Percentiles rank a stretch among this genome's conserved stretches.
Evolutionary conservation across 2,888 invertebrate genomes (phyloP).

Genomic region (Sarcophaga carnaria): DNA sequence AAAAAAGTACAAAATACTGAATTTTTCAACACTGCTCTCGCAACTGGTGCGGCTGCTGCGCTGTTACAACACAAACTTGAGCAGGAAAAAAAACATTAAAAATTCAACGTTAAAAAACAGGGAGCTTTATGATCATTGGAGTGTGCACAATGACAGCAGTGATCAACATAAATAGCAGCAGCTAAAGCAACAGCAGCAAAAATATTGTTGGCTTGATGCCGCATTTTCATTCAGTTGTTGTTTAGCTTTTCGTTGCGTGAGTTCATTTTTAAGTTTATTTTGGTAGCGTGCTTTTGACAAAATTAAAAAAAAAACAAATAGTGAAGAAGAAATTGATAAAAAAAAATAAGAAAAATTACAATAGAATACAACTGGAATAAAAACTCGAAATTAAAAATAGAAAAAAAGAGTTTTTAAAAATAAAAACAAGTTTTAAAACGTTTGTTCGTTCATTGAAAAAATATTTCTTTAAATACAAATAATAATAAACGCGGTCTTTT

Average conservation of each 20-base stretch:
- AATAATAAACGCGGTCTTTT: conserved; percentile 41
- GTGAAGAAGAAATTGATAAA: conserved; percentile 33
- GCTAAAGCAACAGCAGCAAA: conserved; percentile 28
- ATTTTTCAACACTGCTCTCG: no score
- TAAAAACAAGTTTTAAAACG: conserved; percentile 63
- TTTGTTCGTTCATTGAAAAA: conserved; percentile 32
- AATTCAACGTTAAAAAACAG: conserved; percentile 12
- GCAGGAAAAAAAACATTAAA: conserved; percentile 22
- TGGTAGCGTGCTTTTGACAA: conserved; percentile 15
- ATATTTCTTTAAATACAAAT: conserved; percentile 22
- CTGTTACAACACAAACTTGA: conserved; percentile 7
- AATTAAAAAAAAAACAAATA: conserved; percentile 13
- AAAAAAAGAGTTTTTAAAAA: conserved; percentile 22
- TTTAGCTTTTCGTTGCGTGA: conserved; percentile 71
- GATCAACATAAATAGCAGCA: conserved; percentile 54
- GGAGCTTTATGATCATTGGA: conserved; percentile 62
- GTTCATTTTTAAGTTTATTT: conserved; percentile 44
- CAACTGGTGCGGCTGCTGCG: neutral
- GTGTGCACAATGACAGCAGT: conserved; percentile 52
- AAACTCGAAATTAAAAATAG: conserved; percentile 13
- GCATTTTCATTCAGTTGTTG: conserved; percentile 67
- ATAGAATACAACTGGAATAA: conserved; percentile 52
- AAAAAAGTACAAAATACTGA: no score
- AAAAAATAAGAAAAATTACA: conserved; percentile 9
- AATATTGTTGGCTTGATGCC: conserved; percentile 49